Evolutionary conservation across 2,113 vertebrate genomes (phyloP), one percentile per base, ranked within the genome.

Genomic region (Pyxicephalus adspersus): DNA sequence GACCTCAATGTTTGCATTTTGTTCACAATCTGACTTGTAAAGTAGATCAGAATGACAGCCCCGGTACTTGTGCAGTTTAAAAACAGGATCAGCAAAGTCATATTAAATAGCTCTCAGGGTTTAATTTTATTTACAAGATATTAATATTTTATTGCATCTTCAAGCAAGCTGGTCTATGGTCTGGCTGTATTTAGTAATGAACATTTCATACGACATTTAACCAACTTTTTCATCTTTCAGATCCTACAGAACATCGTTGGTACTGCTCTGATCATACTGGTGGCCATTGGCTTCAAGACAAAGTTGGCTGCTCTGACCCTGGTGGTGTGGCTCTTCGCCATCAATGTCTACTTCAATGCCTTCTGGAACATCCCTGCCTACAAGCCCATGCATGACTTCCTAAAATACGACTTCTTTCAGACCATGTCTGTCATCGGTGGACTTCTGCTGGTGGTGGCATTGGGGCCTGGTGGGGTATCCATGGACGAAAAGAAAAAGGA

Each of bases 401-500:
- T 99, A 85, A 98, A 95, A 88, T 99, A 99, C 0, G 97, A 99
- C 89, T 99, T 99, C 94, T 99, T 99, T 94, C 98, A 99, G 92
- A 98, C 97, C 91, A 97, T 96, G 86, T 99, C 98, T 0, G 98
- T 99, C 78, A 96, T 99, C 15, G 98, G 98, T 5, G 98, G 98
- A 65, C 89, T 99, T 77, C 95, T 99, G 38, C 87, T 99, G 1
- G 96, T 99, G 86, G 97, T 99, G 87, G 97, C 97, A 0, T 93
- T 99, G n/a, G 98, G 98, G 34, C 98, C 98, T 0, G 97, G 97
- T 0, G 98, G 98, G 0, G 98, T 99, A 78, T 99, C 98, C 86
- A 98, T 99, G 97, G 98, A 99, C 55, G 97, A 98, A 91, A 99
- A 99, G 90, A 99, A 99, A 88, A 99, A 99, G 75, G 97, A 98